Evolutionary conservation across 1,140 invertebrate genomes (phyloP).

Genomic region (Brachionus paranguensis): DNA sequence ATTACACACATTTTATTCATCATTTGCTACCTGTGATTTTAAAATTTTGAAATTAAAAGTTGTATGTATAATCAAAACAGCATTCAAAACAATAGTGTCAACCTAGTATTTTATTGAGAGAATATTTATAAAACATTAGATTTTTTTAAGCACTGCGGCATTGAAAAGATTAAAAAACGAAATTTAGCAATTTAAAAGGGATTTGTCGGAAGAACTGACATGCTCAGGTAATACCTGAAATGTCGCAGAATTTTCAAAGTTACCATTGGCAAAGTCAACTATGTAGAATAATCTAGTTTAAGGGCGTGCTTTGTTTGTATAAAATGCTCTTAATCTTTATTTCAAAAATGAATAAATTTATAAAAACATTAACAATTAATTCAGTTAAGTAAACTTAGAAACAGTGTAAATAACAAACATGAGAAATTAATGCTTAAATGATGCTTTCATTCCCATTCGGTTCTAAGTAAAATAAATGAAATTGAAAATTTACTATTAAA

Average conservation of each 20-base stretch:
- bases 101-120: neutral
- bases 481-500: neutral
- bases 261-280: neutral
- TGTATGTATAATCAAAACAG: neutral
- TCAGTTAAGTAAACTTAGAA: neutral
- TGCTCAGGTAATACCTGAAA: neutral
- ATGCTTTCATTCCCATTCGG: neutral
- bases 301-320: neutral
- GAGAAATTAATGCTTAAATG: neutral
- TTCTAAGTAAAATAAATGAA: neutral
- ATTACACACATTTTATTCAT: neutral
- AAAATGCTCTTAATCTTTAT: neutral
- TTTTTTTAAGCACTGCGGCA: neutral
- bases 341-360: neutral
- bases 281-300: neutral
- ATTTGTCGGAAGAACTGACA: neutral
- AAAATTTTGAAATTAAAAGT: neutral
- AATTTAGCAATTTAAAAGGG: neutral
- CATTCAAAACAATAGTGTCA: neutral
- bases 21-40: neutral
- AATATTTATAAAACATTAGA: too few relatives aligned
- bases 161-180: neutral
- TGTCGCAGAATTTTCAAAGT: neutral
- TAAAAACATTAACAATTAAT: neutral
- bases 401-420: neutral